A percentile compares a stretch with the other conserved stretches of the same genome.
These are phyloP conservation scores for Micropterix aruncella DNA, from an alignment of 2,888 invertebrate species.

Conservation along the genomic window DNA sequence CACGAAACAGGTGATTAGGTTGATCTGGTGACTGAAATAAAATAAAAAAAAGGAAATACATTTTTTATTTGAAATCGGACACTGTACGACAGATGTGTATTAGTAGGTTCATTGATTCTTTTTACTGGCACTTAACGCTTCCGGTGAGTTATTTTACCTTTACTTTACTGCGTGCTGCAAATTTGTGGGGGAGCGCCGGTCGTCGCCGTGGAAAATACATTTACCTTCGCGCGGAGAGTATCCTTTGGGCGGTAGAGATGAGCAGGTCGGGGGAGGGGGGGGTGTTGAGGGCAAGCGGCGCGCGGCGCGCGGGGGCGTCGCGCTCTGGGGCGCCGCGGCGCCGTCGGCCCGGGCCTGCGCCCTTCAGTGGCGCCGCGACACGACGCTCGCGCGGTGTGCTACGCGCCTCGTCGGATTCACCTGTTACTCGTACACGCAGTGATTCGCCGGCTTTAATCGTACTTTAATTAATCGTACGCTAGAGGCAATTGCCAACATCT, in stretches of 20 bases:
- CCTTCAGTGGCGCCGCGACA: background rate
- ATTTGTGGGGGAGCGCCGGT: too few species aligned
- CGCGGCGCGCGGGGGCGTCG: too few species aligned
- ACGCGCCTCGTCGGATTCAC: background rate
- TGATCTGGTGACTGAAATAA: too few species aligned
- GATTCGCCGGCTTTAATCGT: background rate
- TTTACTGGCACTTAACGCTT: background rate
- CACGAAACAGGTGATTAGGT: too few species aligned
- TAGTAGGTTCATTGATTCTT: too few species aligned
- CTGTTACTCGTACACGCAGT: background rate
- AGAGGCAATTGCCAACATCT: too few species aligned
- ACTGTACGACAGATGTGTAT: too few species aligned
- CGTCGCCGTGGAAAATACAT: background rate
- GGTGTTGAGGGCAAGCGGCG: too few species aligned
- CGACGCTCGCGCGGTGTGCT: background rate
- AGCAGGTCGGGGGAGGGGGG: background rate
- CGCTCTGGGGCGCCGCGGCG: too few species aligned
- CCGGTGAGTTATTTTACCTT: background rate
- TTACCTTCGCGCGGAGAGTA: background rate
- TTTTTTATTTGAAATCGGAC: too few species aligned
- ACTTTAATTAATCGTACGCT: background rate
- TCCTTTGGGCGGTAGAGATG: background rate
- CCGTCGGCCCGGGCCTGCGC: background rate
- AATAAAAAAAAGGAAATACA: too few species aligned
- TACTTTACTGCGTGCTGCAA: background rate